Base-by-base conservation (phyloP, 2,797 vertebrate species). In the Coilia nasus region DNA sequence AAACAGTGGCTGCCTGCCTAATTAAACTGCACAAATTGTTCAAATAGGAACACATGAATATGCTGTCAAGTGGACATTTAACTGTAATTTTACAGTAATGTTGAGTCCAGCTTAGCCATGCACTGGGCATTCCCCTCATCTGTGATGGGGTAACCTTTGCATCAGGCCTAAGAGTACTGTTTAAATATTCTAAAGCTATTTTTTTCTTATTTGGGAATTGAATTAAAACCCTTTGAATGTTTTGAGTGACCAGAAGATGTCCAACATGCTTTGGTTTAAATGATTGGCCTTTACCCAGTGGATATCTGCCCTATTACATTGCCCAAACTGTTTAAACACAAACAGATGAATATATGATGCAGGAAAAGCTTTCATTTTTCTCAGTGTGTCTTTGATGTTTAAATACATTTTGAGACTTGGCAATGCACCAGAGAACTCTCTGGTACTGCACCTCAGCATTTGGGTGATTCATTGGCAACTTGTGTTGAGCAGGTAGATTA, bases 31-130 rank as follows among this genome's bases (percentile, higher is more conserved):
- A 17, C 50, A 54, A 54, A 59, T 21, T 54, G 50, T 41, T 41
- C 35, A 14, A 54, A 9, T 54, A 54, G 50, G 50, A 54, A 54
- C 9, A 54, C 50, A 54, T 54, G 7, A 54, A 54, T 54, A 54
- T 54, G 7, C 71, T 25, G 9, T 21, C 7, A 44, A 44, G 71
- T 78, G 71, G 35, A 21, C 35, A 44, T 44, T 44, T 21, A 54
- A 21, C 15, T 21, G 35, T 78, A 31, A 5, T 78, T 21, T 78
- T 35, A 19, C 31, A 19, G 71, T 78, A 25, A 78, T 25, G 28
- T 75, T 19, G 67, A 54, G 50, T 54, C 7, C 50, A 54, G 1
- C 50, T 41, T 78, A 86, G 82, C 2, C 81, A 86, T 28, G 12
- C 84, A 31, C n/a, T n/a, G n/a, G n/a, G n/a, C 14, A 10, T 54